Percentiles rank a stretch among this genome's conserved stretches.
Evolutionary conservation across 2,888 invertebrate species (phyloP).

Genomic region (Entomobrya multifasciata): DNA sequence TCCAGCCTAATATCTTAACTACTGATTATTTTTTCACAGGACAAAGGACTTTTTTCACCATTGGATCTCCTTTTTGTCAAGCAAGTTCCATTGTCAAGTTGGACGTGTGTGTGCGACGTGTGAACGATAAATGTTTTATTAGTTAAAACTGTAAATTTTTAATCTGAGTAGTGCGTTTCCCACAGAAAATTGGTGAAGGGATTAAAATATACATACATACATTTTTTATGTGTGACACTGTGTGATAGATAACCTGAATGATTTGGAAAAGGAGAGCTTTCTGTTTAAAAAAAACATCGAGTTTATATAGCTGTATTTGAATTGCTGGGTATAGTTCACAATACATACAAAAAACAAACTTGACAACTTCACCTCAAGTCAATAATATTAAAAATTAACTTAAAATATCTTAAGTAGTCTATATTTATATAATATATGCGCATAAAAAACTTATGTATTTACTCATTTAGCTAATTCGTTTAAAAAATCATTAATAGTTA

Average conservation of each 20-base stretch:
- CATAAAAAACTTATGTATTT: neutral
- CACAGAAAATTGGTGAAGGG: no score
- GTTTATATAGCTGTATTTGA: conserved; percentile 55
- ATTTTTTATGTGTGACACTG: neutral
- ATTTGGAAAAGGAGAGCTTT: conserved; percentile 54
- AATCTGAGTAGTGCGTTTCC: no score
- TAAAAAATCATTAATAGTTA: neutral
- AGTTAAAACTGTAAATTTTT: no score
- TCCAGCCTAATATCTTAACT: no score
- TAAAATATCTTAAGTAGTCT: neutral
- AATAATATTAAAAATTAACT: conserved; percentile 1
- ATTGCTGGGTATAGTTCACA: conserved; percentile 43
- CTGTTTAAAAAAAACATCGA: conserved; percentile 48
- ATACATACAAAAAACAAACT: neutral
- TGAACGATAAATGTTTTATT: no score
- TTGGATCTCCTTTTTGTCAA: no score
- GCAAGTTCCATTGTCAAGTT: no score
- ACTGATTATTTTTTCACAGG: no score
- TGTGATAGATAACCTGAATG: conserved; percentile 32
- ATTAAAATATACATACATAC: no score
- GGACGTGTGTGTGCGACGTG: no score
- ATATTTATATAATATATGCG: conserved; percentile 23
- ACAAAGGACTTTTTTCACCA: no score
- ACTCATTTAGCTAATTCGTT: neutral
- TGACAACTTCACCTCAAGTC: conserved; percentile 1